Conservation (phyloP, 1,140 invertebrate genomes). For the Drosophila virilis region DNA sequence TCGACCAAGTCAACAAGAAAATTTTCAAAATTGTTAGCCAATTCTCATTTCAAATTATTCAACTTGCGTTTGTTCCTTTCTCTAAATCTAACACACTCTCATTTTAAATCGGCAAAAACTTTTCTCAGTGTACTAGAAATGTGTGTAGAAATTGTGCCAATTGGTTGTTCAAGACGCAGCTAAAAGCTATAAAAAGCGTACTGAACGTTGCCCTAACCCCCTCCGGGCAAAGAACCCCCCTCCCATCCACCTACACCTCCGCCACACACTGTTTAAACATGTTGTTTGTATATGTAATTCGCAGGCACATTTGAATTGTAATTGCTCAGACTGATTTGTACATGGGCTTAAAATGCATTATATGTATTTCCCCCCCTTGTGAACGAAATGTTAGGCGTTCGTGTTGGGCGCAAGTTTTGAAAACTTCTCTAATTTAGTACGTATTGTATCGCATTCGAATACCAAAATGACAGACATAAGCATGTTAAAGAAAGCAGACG, state of each 20-base stretch:
- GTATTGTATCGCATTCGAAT: conserved; percentile 38
- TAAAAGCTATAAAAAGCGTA: conserved; percentile 46
- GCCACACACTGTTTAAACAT: background rate
- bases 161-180: conserved; percentile 63
- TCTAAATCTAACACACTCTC: background rate
- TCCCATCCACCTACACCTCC: too few species aligned
- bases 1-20: conserved; percentile 17
- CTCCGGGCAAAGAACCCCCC: background rate
- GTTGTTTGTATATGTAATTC: conserved; percentile 28
- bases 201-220: conserved; percentile 13
- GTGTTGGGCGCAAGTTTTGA: conserved; percentile 57
- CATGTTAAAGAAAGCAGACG: background rate
- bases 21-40: background rate
- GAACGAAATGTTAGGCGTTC: conserved; percentile 9
- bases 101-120: background rate
- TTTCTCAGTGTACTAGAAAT: conserved; percentile 24
- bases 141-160: conserved; percentile 62
- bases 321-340: conserved; percentile 80
- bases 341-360: conserved; percentile 10
- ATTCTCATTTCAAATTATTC: too few species aligned
- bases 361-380: conserved; percentile 18
- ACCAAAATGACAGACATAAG: conserved; percentile 24
- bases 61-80: too few species aligned
- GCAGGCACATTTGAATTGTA: conserved; percentile 70
- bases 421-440: conserved; percentile 53